A percentile compares a stretch with the other conserved stretches of the same genome.
Conservation (phyloP, 2,797 vertebrate genomes). For the Pyrocephalus nanus region DNA sequence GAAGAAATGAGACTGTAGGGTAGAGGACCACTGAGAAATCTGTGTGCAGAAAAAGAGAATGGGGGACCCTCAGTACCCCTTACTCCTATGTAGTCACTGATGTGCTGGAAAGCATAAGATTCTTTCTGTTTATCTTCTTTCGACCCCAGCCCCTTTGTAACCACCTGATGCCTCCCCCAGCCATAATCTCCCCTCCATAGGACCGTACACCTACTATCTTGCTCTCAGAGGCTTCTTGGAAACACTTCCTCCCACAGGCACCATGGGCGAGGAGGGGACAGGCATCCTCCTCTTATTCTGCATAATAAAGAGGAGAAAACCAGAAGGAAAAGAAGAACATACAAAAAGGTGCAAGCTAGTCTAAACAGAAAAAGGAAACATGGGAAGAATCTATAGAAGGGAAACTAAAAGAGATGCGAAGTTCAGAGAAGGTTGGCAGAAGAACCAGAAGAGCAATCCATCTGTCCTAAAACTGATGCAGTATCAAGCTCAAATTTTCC, state of each 20-base stretch:
- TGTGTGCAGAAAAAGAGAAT: neutral
- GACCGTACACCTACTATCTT: neutral
- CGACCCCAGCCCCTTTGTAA: neutral
- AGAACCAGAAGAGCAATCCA: neutral
- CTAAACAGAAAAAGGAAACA: neutral
- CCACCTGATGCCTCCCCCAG: neutral
- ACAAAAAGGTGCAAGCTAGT: neutral
- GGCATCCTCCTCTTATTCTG: neutral
- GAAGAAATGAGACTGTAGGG: neutral
- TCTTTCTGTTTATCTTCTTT: neutral
- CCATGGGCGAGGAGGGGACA: accelerated
- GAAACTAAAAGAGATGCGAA: neutral
- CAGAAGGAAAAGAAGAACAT: neutral
- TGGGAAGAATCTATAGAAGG: neutral
- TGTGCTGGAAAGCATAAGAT: neutral
- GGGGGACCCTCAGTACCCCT: neutral
- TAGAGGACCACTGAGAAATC: neutral
- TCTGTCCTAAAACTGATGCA: neutral
- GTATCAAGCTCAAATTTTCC: neutral
- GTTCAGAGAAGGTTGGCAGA: neutral
- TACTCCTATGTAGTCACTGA: neutral
- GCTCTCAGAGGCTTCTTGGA: neutral
- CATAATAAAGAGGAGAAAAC: neutral
- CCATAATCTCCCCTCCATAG: neutral
- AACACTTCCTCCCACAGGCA: neutral